Evolutionary conservation across 2,797 vertebrate genomes (phyloP).

Genomic region (Sebastes jordani): DNA sequence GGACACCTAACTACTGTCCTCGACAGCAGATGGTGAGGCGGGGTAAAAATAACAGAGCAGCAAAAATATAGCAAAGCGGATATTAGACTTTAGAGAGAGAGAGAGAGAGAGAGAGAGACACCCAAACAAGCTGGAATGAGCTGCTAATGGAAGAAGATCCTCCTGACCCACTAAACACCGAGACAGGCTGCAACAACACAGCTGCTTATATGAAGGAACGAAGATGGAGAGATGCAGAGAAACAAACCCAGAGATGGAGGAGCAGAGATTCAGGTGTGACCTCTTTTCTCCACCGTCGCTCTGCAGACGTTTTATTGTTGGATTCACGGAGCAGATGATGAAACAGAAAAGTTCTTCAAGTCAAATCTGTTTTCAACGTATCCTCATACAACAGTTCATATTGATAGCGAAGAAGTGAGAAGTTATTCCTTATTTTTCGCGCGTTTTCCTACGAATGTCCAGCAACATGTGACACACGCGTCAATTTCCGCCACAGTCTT

Average conservation of each 20-base stretch:
- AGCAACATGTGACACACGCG: too few relatives aligned
- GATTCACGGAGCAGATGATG: too few relatives aligned
- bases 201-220: background rate
- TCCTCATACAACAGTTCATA: too few relatives aligned
- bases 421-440: too few relatives aligned
- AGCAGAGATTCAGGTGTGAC: background rate
- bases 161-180: background rate
- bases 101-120: background rate
- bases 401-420: too few relatives aligned
- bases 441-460: too few relatives aligned
- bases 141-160: background rate
- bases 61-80: conserved; percentile 35
- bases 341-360: too few relatives aligned
- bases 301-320: too few relatives aligned
- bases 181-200: background rate
- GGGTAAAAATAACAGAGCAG: conserved; percentile 42
- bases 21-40: conserved; percentile 41
- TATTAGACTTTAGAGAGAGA: conserved; percentile 33
- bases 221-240: background rate
- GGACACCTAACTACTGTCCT: conserved; percentile 34
- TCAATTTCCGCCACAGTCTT: too few relatives aligned
- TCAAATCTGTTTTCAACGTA: too few relatives aligned
- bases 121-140: background rate
- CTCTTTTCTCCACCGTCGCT: too few relatives aligned
- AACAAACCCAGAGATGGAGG: background rate